Evolutionary conservation across 2,888 invertebrate species (phyloP).

Genomic region (Drosophila robusta): DNA sequence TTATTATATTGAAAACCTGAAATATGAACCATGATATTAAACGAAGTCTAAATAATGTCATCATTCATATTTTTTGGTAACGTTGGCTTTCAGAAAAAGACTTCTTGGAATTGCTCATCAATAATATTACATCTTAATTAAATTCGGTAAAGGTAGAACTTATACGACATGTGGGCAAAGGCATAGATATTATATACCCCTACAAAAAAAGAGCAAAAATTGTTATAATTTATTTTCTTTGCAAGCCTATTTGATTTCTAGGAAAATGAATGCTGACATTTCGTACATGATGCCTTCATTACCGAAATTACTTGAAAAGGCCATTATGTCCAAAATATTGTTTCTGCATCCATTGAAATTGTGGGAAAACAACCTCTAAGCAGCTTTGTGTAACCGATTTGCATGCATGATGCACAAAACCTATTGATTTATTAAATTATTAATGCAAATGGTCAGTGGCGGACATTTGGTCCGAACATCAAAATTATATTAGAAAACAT

Average conservation of each 20-base stretch:
- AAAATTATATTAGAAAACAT: constrained; percentile 58
- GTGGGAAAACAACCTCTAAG: constrained; percentile 54
- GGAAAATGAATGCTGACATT: constrained; percentile 2
- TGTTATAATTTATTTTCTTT: neutral
- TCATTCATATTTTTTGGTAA: neutral
- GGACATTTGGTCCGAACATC: constrained; percentile 29
- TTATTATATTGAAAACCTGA: no score
- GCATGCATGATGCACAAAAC: constrained; percentile 39
- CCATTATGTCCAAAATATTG: neutral
- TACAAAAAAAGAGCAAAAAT: neutral
- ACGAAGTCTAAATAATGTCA: neutral
- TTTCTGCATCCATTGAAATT: constrained; percentile 7
- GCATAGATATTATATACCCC: neutral
- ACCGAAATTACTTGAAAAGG: constrained; percentile 1
- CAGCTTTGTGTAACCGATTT: constrained; percentile 59
- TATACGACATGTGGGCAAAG: neutral
- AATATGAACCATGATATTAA: no score
- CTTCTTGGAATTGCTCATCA: neutral
- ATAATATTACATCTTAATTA: neutral
- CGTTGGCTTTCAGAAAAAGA: neutral
- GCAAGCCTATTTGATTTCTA: neutral
- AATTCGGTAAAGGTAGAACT: neutral
- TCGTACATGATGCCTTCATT: neutral
- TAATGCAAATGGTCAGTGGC: constrained; percentile 35
- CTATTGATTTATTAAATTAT: constrained; percentile 49